phyloP scores from a whole-genome alignment of 2,888 invertebrate species.

The Priocnemis perturbator region DNA sequence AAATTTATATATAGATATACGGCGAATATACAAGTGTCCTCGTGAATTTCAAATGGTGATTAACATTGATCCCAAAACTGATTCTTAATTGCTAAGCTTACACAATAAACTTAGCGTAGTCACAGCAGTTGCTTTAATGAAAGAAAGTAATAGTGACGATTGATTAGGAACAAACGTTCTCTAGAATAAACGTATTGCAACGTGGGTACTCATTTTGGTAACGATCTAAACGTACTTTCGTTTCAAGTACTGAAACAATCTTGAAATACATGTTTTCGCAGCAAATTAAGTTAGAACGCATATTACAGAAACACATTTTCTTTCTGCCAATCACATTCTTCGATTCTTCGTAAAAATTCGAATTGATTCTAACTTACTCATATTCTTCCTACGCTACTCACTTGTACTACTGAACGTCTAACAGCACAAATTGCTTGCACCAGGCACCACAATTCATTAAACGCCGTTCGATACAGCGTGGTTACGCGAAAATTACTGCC shows the following conservation, averaged over 20 bases:
- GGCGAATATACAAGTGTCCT: conserved; percentile 14
- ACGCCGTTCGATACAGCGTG: too few species aligned
- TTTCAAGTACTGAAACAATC: conserved; percentile 24
- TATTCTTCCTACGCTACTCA: too few species aligned
- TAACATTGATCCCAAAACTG: conserved; percentile 63
- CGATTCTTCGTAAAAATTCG: too few species aligned
- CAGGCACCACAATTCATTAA: too few species aligned
- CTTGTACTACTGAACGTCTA: too few species aligned
- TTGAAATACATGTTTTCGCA: too few species aligned
- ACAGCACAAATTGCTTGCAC: too few species aligned
- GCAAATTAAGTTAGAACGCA: too few species aligned
- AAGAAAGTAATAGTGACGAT: conserved; percentile 28
- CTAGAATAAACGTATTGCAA: conserved; percentile 33
- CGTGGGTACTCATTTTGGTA: conserved; percentile 30
- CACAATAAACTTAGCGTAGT: conserved; percentile 63
- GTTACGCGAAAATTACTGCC: too few species aligned
- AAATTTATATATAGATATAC: conserved; percentile 2
- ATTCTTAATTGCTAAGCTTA: conserved; percentile 57
- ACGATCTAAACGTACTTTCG: neutral
- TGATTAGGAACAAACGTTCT: conserved; percentile 57
- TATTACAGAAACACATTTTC: too few species aligned
- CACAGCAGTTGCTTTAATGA: conserved; percentile 60
- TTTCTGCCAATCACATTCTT: too few species aligned
- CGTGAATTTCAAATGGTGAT: conserved; percentile 22
- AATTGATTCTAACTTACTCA: too few species aligned